Evolutionary conservation across 2,888 invertebrate genomes (phyloP).

Genomic region (Epinotia brunnichana): DNA sequence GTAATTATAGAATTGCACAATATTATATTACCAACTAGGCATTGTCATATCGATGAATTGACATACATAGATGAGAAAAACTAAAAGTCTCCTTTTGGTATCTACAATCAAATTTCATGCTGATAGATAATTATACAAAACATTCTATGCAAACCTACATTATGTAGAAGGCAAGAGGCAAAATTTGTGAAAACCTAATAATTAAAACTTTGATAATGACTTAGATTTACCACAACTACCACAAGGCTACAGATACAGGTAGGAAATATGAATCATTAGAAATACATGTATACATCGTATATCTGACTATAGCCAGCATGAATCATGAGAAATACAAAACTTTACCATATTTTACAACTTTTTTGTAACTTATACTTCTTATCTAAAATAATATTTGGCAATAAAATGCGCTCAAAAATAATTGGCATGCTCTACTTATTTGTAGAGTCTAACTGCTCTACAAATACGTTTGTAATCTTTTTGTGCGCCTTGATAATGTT

Average conservation of each 20-base stretch:
- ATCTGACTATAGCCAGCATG: neutral
- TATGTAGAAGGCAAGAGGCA: neutral
- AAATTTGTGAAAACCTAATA: neutral
- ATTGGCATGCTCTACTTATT: neutral
- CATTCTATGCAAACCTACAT: too few species aligned
- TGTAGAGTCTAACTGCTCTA: neutral
- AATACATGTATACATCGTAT: neutral
- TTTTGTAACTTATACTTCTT: too few species aligned
- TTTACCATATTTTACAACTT: neutral
- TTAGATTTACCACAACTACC: too few species aligned
- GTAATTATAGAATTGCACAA: constrained; percentile 34
- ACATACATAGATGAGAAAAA: constrained; percentile 21
- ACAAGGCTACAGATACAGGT: neutral
- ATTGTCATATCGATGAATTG: constrained; percentile 29
- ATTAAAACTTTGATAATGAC: neutral
- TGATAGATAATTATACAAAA: too few species aligned
- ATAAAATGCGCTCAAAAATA: neutral
- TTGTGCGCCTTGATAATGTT: neutral
- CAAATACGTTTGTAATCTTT: neutral
- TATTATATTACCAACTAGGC: constrained; percentile 31
- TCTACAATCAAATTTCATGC: neutral
- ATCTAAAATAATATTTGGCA: neutral
- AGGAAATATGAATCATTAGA: neutral
- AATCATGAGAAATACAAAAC: neutral
- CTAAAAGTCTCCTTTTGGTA: neutral